Evolutionary conservation across 2,888 invertebrate genomes (phyloP).

Genomic region (Ochropacha duplaris): DNA sequence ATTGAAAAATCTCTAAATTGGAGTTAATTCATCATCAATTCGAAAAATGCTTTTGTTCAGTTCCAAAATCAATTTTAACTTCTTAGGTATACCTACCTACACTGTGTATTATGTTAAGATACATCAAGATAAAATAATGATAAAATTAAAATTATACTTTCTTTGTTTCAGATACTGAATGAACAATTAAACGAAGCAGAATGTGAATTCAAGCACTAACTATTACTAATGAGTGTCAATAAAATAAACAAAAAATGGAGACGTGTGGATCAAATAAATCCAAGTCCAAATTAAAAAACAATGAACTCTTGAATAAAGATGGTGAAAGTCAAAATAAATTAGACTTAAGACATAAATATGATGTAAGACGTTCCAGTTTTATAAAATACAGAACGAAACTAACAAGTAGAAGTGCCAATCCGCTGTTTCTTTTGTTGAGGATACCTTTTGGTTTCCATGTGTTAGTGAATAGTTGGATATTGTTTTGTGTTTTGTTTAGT

Average conservation of each 20-base stretch:
- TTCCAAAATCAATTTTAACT: too few species aligned
- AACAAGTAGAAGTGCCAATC: conserved; percentile 66
- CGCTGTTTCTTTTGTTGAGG: conserved; percentile 71
- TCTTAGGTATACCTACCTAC: too few species aligned
- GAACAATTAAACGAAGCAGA: conserved; percentile 3
- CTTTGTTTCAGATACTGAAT: neutral
- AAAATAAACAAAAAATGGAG: conserved; percentile 13
- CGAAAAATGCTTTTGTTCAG: too few species aligned
- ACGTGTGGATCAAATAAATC: neutral
- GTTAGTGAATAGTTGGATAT: conserved; percentile 44
- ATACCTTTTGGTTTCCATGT: conserved; percentile 37
- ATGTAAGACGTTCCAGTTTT: neutral
- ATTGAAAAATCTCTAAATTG: too few species aligned
- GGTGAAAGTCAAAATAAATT: neutral
- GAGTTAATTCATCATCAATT: too few species aligned
- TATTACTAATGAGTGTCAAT: conserved; percentile 13
- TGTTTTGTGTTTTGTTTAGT: conserved; percentile 45
- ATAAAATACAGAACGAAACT: conserved; percentile 31
- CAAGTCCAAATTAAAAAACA: neutral
- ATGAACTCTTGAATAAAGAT: neutral
- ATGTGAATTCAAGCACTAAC: conserved; percentile 22
- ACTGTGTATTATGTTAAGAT: too few species aligned
- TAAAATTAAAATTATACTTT: neutral
- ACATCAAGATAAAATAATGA: too few species aligned
- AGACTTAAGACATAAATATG: neutral